These are phyloP conservation scores for Eolophus roseicapilla DNA, from an alignment of 2,113 vertebrate species.

Conservation along the genomic window DNA sequence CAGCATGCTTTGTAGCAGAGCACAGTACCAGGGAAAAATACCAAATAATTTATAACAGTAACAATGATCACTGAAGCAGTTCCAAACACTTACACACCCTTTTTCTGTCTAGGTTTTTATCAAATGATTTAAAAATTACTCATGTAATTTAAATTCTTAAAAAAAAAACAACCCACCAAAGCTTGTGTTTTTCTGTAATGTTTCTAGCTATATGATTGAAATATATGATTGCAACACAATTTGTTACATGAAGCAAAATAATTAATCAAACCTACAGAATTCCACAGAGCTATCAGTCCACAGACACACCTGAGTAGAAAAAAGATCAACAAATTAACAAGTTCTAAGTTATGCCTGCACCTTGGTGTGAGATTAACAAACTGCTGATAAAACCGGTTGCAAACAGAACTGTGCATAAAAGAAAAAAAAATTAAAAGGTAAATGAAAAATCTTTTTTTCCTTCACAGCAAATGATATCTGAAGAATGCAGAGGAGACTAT, in stretches of 20 bases:
- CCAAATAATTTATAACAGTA: not conserved
- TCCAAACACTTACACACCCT: not conserved
- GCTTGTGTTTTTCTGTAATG: too few relatives aligned
- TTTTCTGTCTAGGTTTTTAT: not conserved
- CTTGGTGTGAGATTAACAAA: not conserved
- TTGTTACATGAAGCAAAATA: too few relatives aligned
- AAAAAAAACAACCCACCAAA: too few relatives aligned
- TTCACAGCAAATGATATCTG: not conserved
- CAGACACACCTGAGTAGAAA: too few relatives aligned
- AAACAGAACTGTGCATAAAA: not conserved
- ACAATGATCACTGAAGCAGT: not conserved
- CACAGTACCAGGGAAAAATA: not conserved
- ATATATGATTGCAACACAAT: too few relatives aligned
- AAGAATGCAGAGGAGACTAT: not conserved
- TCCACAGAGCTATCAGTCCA: too few relatives aligned
- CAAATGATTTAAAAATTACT: slow-evolving; percentile 8
- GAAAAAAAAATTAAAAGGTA: not conserved
- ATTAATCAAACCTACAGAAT: too few relatives aligned
- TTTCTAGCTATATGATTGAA: too few relatives aligned
- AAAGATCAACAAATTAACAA: not conserved
- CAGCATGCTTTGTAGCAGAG: not conserved
- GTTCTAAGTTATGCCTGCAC: not conserved
- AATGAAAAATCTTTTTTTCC: not conserved
- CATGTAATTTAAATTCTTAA: too few relatives aligned
- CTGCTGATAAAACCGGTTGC: not conserved